A percentile compares a stretch with the other conserved stretches of the same genome.
Conservation (phyloP, 30 jellyfish, hydroid and myxozoan species). For the Chrysaora quinquecirrha region DNA sequence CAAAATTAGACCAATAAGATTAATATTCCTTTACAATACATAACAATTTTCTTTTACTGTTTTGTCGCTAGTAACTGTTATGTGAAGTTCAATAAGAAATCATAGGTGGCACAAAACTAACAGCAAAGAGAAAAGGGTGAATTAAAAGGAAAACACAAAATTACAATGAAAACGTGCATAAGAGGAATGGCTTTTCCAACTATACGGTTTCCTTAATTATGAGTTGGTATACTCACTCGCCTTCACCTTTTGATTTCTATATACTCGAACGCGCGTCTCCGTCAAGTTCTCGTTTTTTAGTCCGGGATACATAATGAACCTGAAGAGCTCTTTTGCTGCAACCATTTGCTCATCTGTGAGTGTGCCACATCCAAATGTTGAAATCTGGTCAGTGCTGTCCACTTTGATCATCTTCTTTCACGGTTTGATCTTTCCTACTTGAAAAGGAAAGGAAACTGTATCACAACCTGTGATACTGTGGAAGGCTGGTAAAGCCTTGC, state of each 20-base stretch:
- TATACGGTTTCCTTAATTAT: no score
- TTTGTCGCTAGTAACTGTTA: no score
- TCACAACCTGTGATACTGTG: slow-evolving; percentile 26
- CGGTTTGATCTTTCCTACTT: slow-evolving; percentile 15
- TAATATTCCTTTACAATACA: no score
- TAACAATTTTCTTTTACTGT: no score
- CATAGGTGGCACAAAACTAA: no score
- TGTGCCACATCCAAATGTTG: slow-evolving; percentile 35
- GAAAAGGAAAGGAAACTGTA: slow-evolving; percentile 5
- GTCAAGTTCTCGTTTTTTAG: slow-evolving; percentile 3
- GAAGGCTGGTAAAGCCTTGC: slow-evolving; percentile 25
- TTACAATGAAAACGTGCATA: no score
- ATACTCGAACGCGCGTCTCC: slow-evolving; percentile 15
- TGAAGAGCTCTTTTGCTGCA: slow-evolving; percentile 16
- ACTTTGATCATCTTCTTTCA: slow-evolving; percentile 3
- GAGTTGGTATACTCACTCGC: no score
- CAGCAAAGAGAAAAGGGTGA: no score
- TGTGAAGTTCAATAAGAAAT: no score
- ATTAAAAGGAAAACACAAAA: no score
- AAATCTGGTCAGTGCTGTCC: neutral
- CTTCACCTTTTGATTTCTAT: slow-evolving; percentile 18
- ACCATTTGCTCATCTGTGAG: slow-evolving; percentile 37
- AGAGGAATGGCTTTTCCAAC: no score
- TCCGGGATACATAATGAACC: slow-evolving; percentile 29
- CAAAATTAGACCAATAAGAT: no score